Conservation (phyloP, 2,113 vertebrate genomes). For the Cheirogaleus medius region DNA sequence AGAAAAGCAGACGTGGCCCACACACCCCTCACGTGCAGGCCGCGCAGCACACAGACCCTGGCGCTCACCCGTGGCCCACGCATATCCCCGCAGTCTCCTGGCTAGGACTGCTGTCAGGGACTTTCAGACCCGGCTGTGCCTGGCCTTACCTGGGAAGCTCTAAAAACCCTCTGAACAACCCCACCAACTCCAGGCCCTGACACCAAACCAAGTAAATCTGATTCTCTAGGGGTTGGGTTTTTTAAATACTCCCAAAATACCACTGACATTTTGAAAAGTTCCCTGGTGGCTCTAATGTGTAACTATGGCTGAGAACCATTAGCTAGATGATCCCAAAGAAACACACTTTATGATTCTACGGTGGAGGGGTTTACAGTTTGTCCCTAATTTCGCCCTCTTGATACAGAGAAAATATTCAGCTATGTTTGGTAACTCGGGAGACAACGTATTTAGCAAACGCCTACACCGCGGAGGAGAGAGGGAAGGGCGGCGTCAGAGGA, state of each 20-base stretch:
- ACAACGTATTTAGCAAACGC: neutral
- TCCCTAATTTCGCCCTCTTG: neutral
- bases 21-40: neutral
- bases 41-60: rapidly evolving
- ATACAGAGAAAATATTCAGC: neutral
- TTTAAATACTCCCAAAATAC: neutral
- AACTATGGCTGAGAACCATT: neutral
- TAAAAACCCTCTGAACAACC: neutral
- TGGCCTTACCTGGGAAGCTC: neutral
- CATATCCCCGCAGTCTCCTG: neutral
- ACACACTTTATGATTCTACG: neutral
- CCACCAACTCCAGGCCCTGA: no score
- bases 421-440: neutral
- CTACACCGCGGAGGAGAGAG: neutral
- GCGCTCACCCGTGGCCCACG: rapidly evolving
- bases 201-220: neutral
- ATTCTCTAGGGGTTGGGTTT: neutral
- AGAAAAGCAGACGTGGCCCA: neutral
- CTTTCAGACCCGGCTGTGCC: neutral
- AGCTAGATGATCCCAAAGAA: neutral
- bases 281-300: neutral
- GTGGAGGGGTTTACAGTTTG: neutral
- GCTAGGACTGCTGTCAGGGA: neutral
- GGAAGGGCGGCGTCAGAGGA: neutral
- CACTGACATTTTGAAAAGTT: neutral